Percentiles rank a stretch among this genome's conserved stretches.
Conservation (phyloP, 2,113 vertebrate genomes). For the Macaca nemestrina region DNA sequence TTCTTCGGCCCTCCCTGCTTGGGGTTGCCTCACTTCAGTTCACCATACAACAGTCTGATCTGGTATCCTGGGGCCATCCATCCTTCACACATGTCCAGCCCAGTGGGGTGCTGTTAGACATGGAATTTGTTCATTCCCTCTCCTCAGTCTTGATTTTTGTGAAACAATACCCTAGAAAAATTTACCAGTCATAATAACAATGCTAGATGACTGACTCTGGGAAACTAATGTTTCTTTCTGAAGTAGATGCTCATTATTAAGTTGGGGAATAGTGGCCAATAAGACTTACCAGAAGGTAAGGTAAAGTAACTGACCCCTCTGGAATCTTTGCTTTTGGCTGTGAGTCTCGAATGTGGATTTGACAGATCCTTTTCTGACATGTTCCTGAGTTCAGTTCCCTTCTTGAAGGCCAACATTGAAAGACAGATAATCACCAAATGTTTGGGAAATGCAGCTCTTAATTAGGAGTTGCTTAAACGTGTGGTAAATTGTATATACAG, state of each 20-base stretch:
- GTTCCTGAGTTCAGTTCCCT: constrained; percentile 4
- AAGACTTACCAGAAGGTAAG: background rate
- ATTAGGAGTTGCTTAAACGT: constrained; percentile 12
- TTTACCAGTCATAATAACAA: constrained; percentile 33
- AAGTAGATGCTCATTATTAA: constrained; percentile 44
- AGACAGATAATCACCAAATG: background rate
- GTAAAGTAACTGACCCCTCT: background rate
- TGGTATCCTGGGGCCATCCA: constrained; percentile 68
- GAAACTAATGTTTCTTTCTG: constrained; percentile 51
- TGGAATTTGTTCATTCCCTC: constrained; percentile 71
- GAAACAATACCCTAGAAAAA: constrained; percentile 60
- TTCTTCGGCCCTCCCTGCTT: constrained; percentile 67
- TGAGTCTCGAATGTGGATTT: constrained; percentile 29
- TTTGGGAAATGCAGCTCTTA: background rate
- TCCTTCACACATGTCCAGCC: constrained; percentile 72
- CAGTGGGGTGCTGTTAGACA: constrained; percentile 60
- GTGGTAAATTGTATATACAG: background rate
- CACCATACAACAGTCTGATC: constrained; percentile 55
- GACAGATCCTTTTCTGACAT: background rate
- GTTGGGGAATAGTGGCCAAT: background rate
- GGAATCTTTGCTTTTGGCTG: constrained; percentile 23
- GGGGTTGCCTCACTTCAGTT: constrained; percentile 44
- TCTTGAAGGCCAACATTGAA: constrained; percentile 24
- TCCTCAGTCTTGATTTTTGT: constrained; percentile 45
- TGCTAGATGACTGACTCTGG: constrained; percentile 24